Evolutionary conservation across 1,140 invertebrate genomes (phyloP), one percentile per base, ranked within the genome.

Genomic region (Hyphantria cunea): DNA sequence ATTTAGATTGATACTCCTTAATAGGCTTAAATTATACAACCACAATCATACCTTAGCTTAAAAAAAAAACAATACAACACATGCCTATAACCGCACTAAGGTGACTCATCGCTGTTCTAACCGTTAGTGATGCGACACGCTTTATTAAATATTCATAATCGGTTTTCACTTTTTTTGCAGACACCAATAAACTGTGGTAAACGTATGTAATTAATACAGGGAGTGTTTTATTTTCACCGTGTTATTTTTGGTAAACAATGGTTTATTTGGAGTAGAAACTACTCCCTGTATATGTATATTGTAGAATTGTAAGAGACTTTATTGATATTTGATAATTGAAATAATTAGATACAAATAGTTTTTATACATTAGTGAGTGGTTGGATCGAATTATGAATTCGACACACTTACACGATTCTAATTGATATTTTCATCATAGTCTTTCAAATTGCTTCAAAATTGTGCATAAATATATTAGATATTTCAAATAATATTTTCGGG

Each of bases 61-160:
- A 50, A 55, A 53, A 62, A 63, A 55, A 15, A 55, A 11, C 32
- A 37, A 50, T 48, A 49, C 44, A 64, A 64, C 45, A 53, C 61
- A 55, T 55, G 61, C 52, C 61, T n/a, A 42, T 48, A 48, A 64
- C 61, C 61, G 44, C 45, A 55, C 17, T 25, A 6, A 37, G 61
- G 61, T 64, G 61, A 64, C 37, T 64, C 61, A 64, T 64, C 61
- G 61, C 52, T 55, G 45, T 51, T 48, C 60, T 54, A 63, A 25
- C 33, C 41, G 59, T 17, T 63, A 63, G 61, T 33, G 61, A 49
- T 64, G 61, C 7, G 47, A 55, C 39, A 50, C n/a, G 37, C 17
- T 32, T 6, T 13, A 59, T 60, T 50, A 59, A 59, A 48, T 50
- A 59, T 50, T 50, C 47, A 58, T 58, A 10, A 48, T 48, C 45